Percentiles rank a stretch among this genome's conserved stretches.
These are phyloP conservation scores for Coracias cyanogaster DNA, from an alignment of 2,797 vertebrate genomes.

Conservation along the genomic window DNA sequence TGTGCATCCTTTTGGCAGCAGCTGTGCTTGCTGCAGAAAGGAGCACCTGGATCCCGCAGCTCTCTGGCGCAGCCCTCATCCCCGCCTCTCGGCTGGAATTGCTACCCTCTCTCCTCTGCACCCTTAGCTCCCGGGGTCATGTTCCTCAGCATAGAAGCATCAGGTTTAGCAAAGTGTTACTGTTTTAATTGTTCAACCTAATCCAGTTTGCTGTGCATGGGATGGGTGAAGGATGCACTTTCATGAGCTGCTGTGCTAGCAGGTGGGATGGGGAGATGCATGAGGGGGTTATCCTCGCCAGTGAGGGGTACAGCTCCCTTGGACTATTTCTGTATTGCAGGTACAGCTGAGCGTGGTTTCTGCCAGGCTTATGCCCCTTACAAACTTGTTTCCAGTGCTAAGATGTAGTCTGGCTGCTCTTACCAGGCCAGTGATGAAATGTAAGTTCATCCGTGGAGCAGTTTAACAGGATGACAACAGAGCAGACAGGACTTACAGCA, in stretches of 20 bases:
- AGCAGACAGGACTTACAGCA: neutral
- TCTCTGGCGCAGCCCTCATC: neutral
- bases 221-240: neutral
- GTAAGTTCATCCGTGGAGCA: neutral
- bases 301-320: neutral
- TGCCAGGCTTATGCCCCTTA: neutral
- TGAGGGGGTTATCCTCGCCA: rapidly evolving
- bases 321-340: neutral
- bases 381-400: neutral
- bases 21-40: neutral
- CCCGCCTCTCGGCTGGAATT: rapidly evolving
- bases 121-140: rapidly evolving
- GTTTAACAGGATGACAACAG: neutral
- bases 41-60: neutral
- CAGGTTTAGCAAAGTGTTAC: neutral
- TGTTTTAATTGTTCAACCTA: neutral
- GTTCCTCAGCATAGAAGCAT: neutral
- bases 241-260: neutral
- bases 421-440: neutral
- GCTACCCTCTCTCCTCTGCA: neutral
- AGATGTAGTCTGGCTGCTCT: neutral
- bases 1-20: rapidly evolving
- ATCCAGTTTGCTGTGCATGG: rapidly evolving
- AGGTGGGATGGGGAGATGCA: neutral
- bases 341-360: neutral